Evolutionary conservation across 2,888 invertebrate genomes (phyloP), one percentile per base, ranked within the genome.

Genomic region (Apocheima hispidaria): DNA sequence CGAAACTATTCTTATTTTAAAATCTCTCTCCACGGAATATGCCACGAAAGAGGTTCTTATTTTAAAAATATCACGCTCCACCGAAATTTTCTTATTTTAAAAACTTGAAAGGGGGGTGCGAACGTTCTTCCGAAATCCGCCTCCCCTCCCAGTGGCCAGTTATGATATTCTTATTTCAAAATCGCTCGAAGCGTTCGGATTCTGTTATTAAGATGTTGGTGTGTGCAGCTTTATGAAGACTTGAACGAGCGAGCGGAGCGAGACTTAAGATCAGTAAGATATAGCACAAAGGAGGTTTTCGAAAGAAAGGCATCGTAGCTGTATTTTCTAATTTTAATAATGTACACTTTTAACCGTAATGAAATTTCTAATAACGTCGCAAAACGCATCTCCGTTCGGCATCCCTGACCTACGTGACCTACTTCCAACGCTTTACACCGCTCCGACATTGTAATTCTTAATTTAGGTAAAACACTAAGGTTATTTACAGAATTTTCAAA

Each of bases 1-100:
- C 88, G 85, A 91, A 92, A 92, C 92, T 92, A 92, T 92, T 92
- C 91, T 92, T 91, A 91, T 92, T 92, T 92, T 90, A 92, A 90
- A 92, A 92, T 90, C 90, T 89, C 87, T 89, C 91, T 89, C 91
- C 86, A 88, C 90, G 92, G 92, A 92, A 91, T 91, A 91, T 90
- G 90, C 88, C 89, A 87, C 91, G 90, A 89, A 88, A 89, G 90
- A 90, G 88, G 87, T 90, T 90, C 87, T 91, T 90, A 90, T 91
- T 92, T 91, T 92, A 88, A 91, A 92, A 92, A 92, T 92, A 92
- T 91, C 91, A 91, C 91, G 92, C 90, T 91, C 89, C 87, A 90
- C 90, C 92, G 85, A 92, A 91, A 91, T 91, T 91, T 91, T 92
- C 92, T 88, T 88, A 87, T 90, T 92, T 92, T 90, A 86, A 90